phyloP scores from a whole-genome alignment of 2,888 invertebrate species.

The Eurytoma californica region DNA sequence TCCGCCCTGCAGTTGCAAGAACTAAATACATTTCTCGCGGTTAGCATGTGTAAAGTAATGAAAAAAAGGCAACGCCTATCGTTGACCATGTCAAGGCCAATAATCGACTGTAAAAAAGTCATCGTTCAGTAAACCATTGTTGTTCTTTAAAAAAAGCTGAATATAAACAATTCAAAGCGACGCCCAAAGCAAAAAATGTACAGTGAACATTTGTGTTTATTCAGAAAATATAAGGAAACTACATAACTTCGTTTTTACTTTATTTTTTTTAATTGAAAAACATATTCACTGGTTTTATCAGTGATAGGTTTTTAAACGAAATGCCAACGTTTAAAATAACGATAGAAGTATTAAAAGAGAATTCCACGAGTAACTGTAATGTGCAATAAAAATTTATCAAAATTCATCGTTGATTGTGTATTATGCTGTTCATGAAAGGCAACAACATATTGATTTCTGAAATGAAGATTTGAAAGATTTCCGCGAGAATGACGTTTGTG shows the following conservation, averaged over 20 bases:
- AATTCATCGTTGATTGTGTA: background rate
- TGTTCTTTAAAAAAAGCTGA: slow-evolving; percentile 24
- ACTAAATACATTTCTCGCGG: slow-evolving; percentile 27
- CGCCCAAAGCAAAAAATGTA: background rate
- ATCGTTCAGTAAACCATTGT: slow-evolving; percentile 29
- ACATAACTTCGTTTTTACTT: background rate
- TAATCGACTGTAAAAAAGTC: slow-evolving; percentile 47
- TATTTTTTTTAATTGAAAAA: slow-evolving; percentile 18
- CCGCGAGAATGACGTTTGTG: slow-evolving; percentile 34
- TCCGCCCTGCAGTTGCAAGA: slow-evolving; percentile 43
- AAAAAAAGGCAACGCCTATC: slow-evolving; percentile 20
- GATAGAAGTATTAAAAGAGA: background rate
- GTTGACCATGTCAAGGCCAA: slow-evolving; percentile 38
- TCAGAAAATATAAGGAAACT: background rate
- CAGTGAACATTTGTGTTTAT: slow-evolving; percentile 7
- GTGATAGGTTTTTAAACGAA: slow-evolving; percentile 1
- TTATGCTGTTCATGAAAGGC: background rate
- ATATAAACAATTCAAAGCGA: slow-evolving; percentile 5
- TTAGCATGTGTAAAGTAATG: slow-evolving; percentile 35
- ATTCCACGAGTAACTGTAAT: slow-evolving; percentile 5
- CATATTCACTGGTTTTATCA: background rate
- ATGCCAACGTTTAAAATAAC: background rate
- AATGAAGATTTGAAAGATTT: slow-evolving; percentile 18
- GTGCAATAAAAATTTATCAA: slow-evolving; percentile 18
- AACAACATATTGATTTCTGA: slow-evolving; percentile 35